A percentile compares a stretch with the other conserved stretches of the same genome.
Evolutionary conservation across 2,888 invertebrate genomes (phyloP).

Genomic region (Aricia artaxerxes): DNA sequence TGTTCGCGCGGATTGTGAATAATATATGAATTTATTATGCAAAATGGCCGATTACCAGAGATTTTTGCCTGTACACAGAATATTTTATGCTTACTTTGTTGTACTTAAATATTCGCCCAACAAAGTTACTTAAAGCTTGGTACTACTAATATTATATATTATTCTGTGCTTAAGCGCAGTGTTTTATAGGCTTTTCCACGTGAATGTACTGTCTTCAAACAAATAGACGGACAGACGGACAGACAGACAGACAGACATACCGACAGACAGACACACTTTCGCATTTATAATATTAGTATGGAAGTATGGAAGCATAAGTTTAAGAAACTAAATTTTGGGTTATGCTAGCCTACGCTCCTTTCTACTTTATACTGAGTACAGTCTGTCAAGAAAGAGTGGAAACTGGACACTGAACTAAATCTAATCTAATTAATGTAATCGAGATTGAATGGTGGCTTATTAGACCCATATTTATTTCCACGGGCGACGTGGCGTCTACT

Average conservation of each 20-base stretch:
- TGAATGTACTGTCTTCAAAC: neutral
- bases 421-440: no score
- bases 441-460: no score
- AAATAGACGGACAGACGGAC: no score
- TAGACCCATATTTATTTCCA: no score
- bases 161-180: neutral
- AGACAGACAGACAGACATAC: no score
- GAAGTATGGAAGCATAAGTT: no score
- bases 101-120: slow-evolving; percentile 60
- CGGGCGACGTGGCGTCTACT: no score
- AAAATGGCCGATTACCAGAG: slow-evolving; percentile 79
- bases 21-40: slow-evolving; percentile 80
- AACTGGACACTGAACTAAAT: no score
- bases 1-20: slow-evolving; percentile 77
- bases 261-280: no score
- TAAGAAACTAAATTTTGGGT: neutral
- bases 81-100: slow-evolving; percentile 76
- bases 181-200: neutral
- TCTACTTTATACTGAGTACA: neutral
- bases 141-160: no score
- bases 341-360: neutral
- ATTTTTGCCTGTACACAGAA: slow-evolving; percentile 71
- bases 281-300: no score
- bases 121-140: neutral
- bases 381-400: no score